phyloP scores from a whole-genome alignment of 2,797 vertebrate species.

The Xiphophorus birchmanni region DNA sequence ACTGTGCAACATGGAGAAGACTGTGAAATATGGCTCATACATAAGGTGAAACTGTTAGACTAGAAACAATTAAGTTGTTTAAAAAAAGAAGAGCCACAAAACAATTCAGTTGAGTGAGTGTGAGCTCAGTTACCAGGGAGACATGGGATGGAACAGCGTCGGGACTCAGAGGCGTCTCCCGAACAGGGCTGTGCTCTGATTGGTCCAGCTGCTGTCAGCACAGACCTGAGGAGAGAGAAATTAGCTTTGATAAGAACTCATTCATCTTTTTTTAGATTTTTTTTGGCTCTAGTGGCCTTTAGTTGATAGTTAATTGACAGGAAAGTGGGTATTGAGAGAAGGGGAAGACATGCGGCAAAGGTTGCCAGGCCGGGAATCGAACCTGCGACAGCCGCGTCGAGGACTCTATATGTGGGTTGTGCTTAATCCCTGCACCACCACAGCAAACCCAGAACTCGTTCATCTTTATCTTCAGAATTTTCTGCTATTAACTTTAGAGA shows the following conservation, averaged over 20 bases:
- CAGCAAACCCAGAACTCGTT: background rate
- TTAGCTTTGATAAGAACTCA: background rate
- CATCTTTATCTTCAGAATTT: background rate
- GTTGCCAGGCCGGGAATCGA: too few relatives aligned
- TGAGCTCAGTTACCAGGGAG: conserved; percentile 70
- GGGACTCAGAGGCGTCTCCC: conserved; percentile 82
- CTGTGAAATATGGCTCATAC: background rate
- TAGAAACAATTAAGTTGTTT: background rate
- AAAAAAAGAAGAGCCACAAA: background rate
- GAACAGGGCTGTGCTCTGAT: conserved; percentile 75
- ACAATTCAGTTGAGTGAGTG: background rate
- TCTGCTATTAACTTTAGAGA: background rate
- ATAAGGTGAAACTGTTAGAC: background rate
- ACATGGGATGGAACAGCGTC: conserved; percentile 80
- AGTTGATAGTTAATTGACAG: too few relatives aligned
- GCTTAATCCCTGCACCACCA: too few relatives aligned
- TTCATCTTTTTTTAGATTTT: background rate
- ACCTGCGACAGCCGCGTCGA: too few relatives aligned
- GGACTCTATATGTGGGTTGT: too few relatives aligned
- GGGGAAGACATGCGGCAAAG: too few relatives aligned
- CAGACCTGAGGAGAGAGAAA: conserved; percentile 77
- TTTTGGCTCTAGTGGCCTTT: too few relatives aligned
- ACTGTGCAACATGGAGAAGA: conserved; percentile 40
- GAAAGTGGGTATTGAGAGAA: too few relatives aligned
- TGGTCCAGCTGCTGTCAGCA: conserved; percentile 74